These are phyloP conservation scores for Vidua macroura DNA, from an alignment of 2,113 vertebrate species.

Conservation along the genomic window DNA sequence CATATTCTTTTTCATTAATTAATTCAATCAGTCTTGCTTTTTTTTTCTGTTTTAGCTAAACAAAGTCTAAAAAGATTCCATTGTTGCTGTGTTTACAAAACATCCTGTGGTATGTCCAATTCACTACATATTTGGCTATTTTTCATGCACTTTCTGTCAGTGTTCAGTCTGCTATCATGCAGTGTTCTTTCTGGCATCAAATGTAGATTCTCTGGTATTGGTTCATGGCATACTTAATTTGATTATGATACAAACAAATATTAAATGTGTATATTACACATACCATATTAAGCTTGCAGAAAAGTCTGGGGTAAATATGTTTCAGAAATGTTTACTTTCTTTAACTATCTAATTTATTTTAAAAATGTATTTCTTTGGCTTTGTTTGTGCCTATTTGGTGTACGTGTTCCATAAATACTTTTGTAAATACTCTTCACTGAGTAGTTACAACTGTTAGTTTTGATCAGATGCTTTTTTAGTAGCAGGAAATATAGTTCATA, in stretches of 20 bases:
- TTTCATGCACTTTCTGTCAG: neutral
- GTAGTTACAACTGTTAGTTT: slow-evolving; percentile 36
- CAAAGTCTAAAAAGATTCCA: slow-evolving; percentile 65
- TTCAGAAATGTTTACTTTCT: slow-evolving; percentile 19
- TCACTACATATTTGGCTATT: slow-evolving; percentile 27
- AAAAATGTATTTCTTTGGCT: neutral
- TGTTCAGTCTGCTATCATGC: neutral
- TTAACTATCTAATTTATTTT: neutral
- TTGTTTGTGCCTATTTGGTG: neutral
- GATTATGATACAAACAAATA: neutral
- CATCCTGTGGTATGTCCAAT: slow-evolving; percentile 34
- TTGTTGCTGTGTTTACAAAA: slow-evolving; percentile 70
- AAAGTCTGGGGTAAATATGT: slow-evolving; percentile 10
- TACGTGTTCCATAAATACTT: slow-evolving; percentile 1
- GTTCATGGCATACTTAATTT: neutral
- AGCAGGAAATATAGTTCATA: neutral
- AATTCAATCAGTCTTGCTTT: slow-evolving; percentile 67
- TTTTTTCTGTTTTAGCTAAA: slow-evolving; percentile 70
- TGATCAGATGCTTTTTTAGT: neutral
- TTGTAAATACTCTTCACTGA: neutral
- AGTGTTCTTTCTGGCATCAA: slow-evolving; percentile 21
- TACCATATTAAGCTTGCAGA: neutral
- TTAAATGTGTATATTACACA: neutral
- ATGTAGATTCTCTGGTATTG: neutral
- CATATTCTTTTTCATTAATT: slow-evolving; percentile 73